Percentiles rank a stretch among this genome's conserved stretches.
phyloP scores from a whole-genome alignment of 2,888 invertebrate genomes.

The Subacronicta megacephala region DNA sequence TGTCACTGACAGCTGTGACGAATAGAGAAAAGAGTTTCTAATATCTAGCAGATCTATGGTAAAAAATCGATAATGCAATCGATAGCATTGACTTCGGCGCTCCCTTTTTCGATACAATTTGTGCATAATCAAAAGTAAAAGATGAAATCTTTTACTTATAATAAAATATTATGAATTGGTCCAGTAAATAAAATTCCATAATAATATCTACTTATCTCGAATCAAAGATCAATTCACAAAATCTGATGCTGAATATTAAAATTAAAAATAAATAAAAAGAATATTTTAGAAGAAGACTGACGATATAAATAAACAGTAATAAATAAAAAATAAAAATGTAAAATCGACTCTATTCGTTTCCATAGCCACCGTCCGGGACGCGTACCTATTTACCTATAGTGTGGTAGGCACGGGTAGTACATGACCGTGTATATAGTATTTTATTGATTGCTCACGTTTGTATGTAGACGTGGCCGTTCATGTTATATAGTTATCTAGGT shows the following conservation, averaged over 20 bases:
- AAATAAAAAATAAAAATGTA: slow-evolving; percentile 9
- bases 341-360: slow-evolving; percentile 60
- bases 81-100: slow-evolving; percentile 13
- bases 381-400: slow-evolving; percentile 3
- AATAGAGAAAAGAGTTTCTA: slow-evolving; percentile 74
- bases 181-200: too few species aligned
- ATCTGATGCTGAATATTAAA: too few species aligned
- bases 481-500: slow-evolving; percentile 67
- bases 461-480: slow-evolving; percentile 64
- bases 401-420: slow-evolving; percentile 51
- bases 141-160: too few species aligned
- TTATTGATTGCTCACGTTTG: slow-evolving; percentile 67
- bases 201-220: too few species aligned
- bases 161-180: too few species aligned
- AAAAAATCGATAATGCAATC: slow-evolving; percentile 75
- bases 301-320: too few species aligned
- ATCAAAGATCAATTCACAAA: too few species aligned
- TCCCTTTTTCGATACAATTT: too few species aligned
- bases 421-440: slow-evolving; percentile 56
- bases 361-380: slow-evolving; percentile 46
- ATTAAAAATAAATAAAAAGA: too few species aligned
- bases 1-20: slow-evolving; percentile 86
- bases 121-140: too few species aligned
- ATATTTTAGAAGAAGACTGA: too few species aligned
- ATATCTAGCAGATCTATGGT: slow-evolving; percentile 76